These are phyloP conservation scores for Sebastes elongatus DNA, from an alignment of 2,797 vertebrate genomes.

Conservation along the genomic window DNA sequence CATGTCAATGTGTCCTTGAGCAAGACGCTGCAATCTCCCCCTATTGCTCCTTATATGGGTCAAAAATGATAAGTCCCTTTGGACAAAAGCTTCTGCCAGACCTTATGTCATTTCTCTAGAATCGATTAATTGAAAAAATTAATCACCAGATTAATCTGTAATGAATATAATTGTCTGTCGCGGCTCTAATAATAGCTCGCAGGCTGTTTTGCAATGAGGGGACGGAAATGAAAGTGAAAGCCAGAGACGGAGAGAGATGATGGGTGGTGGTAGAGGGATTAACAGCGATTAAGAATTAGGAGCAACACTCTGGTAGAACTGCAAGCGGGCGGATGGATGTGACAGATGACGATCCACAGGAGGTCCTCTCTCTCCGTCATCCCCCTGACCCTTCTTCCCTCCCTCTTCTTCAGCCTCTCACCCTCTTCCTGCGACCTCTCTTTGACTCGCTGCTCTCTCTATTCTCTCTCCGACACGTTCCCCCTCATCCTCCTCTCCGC, in stretches of 20 bases:
- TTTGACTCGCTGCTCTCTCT: constrained; percentile 10
- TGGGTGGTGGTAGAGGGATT: constrained; percentile 67
- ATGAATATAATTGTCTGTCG: neutral
- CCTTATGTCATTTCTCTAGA: neutral
- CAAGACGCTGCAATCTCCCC: too few relatives aligned
- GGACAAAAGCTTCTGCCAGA: neutral
- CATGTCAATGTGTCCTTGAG: too few relatives aligned
- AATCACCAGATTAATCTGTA: constrained; percentile 4
- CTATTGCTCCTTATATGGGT: neutral
- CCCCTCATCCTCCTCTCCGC: neutral
- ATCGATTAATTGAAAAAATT: neutral
- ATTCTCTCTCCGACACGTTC: neutral
- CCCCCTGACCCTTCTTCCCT: neutral
- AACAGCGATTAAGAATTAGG: constrained; percentile 79
- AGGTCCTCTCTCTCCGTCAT: constrained; percentile 22
- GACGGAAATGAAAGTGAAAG: constrained; percentile 53
- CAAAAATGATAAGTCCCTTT: neutral
- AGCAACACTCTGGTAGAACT: constrained; percentile 66
- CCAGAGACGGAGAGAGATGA: constrained; percentile 53
- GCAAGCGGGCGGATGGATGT: constrained; percentile 45
- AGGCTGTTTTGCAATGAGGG: constrained; percentile 37
- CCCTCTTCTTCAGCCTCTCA: neutral
- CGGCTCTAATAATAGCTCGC: constrained; percentile 29
- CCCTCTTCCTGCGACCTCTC: constrained; percentile 5
- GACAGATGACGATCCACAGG: constrained; percentile 69